Evolutionary conservation across 2,888 invertebrate species (phyloP).

Genomic region (Priapulus caudatus): DNA sequence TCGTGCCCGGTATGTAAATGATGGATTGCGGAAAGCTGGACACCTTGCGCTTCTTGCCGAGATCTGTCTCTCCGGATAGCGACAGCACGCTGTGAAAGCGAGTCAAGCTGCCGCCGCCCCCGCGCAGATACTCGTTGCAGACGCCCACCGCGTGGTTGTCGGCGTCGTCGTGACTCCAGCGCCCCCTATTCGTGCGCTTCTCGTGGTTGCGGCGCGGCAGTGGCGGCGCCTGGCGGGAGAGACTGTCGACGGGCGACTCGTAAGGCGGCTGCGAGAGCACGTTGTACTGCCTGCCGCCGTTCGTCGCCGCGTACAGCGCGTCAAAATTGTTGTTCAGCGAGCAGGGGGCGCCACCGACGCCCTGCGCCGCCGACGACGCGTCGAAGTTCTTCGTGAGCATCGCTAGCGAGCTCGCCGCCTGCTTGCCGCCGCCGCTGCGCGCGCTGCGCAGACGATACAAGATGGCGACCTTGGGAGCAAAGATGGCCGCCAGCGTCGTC

Average conservation of each 20-base stretch:
- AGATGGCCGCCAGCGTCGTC: not conserved
- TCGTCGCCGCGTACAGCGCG: too few species aligned
- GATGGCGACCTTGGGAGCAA: not conserved
- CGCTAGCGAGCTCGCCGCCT: not conserved
- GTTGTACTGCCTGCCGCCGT: too few species aligned
- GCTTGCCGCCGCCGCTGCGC: not conserved
- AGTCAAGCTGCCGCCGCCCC: too few species aligned
- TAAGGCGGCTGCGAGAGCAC: not conserved
- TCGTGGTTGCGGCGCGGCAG: not conserved
- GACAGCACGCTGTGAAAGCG: too few species aligned
- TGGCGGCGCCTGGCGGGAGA: not conserved
- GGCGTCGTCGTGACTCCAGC: too few species aligned
- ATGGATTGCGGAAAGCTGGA: too few species aligned
- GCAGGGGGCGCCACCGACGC: not conserved
- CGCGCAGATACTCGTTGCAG: too few species aligned
- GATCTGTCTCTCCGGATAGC: too few species aligned
- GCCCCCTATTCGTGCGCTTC: too few species aligned
- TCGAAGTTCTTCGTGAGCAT: slow-evolving; percentile 3
- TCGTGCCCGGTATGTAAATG: too few species aligned
- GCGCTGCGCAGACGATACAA: not conserved
- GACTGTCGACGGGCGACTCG: not conserved
- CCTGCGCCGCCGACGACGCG: not conserved
- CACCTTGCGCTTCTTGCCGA: too few species aligned
- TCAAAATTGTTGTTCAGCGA: not conserved
- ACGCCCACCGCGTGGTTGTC: too few species aligned